Conservation (phyloP, 2,113 vertebrate genomes). For the Brienomyrus brachyistius region DNA sequence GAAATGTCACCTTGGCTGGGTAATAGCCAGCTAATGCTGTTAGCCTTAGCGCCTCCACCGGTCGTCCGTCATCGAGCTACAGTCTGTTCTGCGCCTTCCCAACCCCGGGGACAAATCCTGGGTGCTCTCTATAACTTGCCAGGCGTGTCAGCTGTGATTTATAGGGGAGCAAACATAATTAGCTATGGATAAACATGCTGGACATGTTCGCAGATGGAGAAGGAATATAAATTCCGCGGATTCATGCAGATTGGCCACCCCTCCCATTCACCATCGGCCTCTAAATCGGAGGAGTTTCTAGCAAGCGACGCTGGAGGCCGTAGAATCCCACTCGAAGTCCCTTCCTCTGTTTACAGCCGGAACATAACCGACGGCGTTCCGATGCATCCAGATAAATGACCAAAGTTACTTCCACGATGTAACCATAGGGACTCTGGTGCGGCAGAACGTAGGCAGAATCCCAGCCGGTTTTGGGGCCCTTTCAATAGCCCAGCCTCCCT, state of each 20-base stretch:
- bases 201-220: not conserved
- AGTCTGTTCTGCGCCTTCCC: not conserved
- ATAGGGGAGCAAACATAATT: conserved; percentile 6
- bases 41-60: conserved; percentile 18
- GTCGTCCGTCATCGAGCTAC: not conserved
- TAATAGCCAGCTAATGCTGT: conserved; percentile 31
- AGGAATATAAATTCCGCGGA: not conserved
- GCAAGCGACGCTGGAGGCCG: not conserved
- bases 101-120: not conserved
- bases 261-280: not conserved
- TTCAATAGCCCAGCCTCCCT: not conserved
- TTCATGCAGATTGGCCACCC: not conserved
- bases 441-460: not conserved
- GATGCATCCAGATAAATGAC: not conserved
- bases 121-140: not conserved
- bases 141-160: conserved; percentile 4
- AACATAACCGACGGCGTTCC: not conserved
- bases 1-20: conserved; percentile 51
- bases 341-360: not conserved
- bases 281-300: not conserved
- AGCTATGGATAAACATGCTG: conserved; percentile 12
- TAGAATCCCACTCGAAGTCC: not conserved
- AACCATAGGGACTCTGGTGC: not conserved
- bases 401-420: not conserved
- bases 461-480: not conserved